These are phyloP conservation scores for Tupaia tana DNA, from an alignment of 2,113 vertebrate genomes.

Conservation along the genomic window DNA sequence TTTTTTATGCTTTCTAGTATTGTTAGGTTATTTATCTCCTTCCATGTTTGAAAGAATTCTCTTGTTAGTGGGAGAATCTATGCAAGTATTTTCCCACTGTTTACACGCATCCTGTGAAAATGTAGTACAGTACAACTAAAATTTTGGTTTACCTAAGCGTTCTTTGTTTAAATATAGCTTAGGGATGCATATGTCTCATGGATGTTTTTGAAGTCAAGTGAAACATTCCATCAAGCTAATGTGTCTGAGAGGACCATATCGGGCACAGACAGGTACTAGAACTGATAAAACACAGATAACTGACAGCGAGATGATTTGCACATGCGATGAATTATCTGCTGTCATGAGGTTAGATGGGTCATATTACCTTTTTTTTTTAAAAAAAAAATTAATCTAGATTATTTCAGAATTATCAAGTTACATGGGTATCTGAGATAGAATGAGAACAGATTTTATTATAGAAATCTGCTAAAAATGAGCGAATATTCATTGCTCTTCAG, in stretches of 20 bases:
- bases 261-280: conserved; percentile 88
- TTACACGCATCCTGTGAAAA: conserved; percentile 72
- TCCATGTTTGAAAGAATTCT: conserved; percentile 43
- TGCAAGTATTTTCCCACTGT: conserved; percentile 59
- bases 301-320: conserved; percentile 86
- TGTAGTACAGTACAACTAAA: conserved; percentile 57
- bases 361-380: conserved; percentile 77
- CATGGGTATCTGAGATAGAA: conserved; percentile 55
- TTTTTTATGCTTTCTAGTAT: conserved; percentile 76
- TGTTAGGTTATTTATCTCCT: conserved; percentile 66
- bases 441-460: conserved; percentile 72
- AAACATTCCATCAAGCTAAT: conserved; percentile 87
- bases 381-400: conserved; percentile 70
- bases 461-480: conserved; percentile 59
- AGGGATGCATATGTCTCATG: conserved; percentile 74
- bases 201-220: conserved; percentile 84
- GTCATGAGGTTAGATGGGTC: conserved; percentile 76
- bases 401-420: conserved; percentile 75
- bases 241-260: conserved; percentile 86
- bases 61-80: conserved; percentile 61
- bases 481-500: conserved; percentile 56
- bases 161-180: conserved; percentile 77
- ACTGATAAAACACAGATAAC: conserved; percentile 89
- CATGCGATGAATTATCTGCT: conserved; percentile 83
- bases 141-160: conserved; percentile 74